Evolutionary conservation across 2,797 vertebrate species (phyloP), one percentile per base, ranked within the genome.

Genomic region (Neomorphus geoffroyi): DNA sequence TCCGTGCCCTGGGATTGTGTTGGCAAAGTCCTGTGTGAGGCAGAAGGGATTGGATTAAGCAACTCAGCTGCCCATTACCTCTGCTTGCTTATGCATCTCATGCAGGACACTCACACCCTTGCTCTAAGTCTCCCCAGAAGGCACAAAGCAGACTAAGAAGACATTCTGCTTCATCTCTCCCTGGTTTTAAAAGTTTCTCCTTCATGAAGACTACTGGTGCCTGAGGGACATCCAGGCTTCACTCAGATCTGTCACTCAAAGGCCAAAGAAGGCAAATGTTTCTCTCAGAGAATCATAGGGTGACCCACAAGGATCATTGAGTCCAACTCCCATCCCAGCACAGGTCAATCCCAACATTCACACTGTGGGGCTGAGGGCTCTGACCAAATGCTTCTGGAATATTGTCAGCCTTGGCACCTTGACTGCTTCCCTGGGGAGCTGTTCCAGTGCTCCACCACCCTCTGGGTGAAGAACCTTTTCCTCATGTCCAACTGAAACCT

Each of bases 1-100:
- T 18, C 99, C 99, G 0, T 99, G 99, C 13, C 99, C 99, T 0
- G 99, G 99, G 92, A 99, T 99, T 27, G 99, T 99, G 98, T 99
- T 99, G 95, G 99, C 99, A 97, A 99, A 99, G 95, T 99, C 99
- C 99, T 99, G 97, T 4, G 35, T 70, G 35, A 39, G 74, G 71
- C 30, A 82, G 58, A 73, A 57, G 57, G 65, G 73, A 24, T 8
- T 3, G 11, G 16, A 6, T 8, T 92, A 15, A 83, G 85, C 82
- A n/a, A 4, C 6, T 2, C 60, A 32, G 18, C 35, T 0, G 3
- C 3, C 37, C 27, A 1, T 16, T 4, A 48, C 28, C 50, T 18
- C 9, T 1, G 16, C 24, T 18, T 11, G 6, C 35, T 24, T 2
- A 7, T 2, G 27, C 13, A 32, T 8, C 26, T 18, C 41, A 2